Conservation (phyloP, 2,888 invertebrate species). For the Eupithecia centaureata region DNA sequence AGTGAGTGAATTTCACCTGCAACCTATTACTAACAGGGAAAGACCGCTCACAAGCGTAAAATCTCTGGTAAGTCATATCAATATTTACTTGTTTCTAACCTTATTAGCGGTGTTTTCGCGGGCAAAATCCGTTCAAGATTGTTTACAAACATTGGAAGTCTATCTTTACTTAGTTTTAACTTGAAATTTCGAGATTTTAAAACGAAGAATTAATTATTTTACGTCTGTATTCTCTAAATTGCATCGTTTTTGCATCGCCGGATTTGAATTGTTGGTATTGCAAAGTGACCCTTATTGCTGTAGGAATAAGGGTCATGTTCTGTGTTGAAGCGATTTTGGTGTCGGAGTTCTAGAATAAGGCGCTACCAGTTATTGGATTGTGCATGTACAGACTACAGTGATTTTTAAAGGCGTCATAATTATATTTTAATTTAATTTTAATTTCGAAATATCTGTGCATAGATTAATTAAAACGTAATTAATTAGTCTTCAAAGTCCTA, state of each 20-base stretch:
- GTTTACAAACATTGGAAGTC: constrained; percentile 47
- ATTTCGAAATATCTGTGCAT: neutral
- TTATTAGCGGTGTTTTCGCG: constrained; percentile 58
- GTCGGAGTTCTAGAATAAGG: constrained; percentile 63
- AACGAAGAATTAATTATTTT: constrained; percentile 58
- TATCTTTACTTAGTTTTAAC: constrained; percentile 25
- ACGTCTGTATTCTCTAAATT: constrained; percentile 66
- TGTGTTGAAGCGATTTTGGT: constrained; percentile 46
- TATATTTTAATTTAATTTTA: neutral
- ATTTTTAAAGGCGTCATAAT: constrained; percentile 8
- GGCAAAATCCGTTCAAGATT: constrained; percentile 50
- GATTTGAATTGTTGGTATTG: constrained; percentile 44
- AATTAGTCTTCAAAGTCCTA: neutral
- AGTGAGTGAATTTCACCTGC: constrained; percentile 13
- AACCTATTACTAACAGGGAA: neutral
- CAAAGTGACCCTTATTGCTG: constrained; percentile 54
- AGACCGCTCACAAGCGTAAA: constrained; percentile 27
- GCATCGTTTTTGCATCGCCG: constrained; percentile 52
- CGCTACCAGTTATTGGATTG: constrained; percentile 61
- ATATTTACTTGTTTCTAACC: constrained; percentile 50
- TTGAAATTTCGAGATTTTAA: constrained; percentile 48
- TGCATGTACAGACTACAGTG: constrained; percentile 45
- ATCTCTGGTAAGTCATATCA: constrained; percentile 47
- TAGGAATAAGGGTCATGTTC: constrained; percentile 54
- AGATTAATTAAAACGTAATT: neutral